Percentiles rank a stretch among this genome's conserved stretches.
Conservation (phyloP, 2,797 vertebrate genomes). For the Moxostoma hubbsi region DNA sequence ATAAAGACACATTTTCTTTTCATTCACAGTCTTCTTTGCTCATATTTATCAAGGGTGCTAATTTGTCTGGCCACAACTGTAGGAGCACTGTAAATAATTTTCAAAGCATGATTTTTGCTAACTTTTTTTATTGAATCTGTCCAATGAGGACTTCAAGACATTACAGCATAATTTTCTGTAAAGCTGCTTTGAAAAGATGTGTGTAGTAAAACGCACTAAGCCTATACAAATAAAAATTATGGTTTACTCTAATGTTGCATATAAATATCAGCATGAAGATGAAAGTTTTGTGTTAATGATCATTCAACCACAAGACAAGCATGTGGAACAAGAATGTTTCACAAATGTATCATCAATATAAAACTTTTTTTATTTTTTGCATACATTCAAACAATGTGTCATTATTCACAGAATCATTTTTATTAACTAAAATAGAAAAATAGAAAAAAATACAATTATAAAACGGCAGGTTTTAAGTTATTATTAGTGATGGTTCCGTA, state of each 20-base stretch:
- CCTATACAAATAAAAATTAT: too few species aligned
- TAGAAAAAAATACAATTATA: slow-evolving; percentile 60
- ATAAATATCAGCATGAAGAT: neutral
- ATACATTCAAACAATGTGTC: slow-evolving; percentile 56
- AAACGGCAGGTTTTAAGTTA: slow-evolving; percentile 31
- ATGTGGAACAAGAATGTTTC: neutral
- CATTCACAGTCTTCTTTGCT: too few species aligned
- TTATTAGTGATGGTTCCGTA: slow-evolving; percentile 10
- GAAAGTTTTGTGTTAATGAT: neutral
- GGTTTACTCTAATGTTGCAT: neutral
- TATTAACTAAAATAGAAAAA: slow-evolving; percentile 53
- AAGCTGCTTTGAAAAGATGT: too few species aligned
- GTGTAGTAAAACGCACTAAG: too few species aligned
- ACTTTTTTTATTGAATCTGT: too few species aligned
- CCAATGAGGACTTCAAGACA: too few species aligned
- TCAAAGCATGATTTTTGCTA: too few species aligned
- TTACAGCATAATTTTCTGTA: too few species aligned
- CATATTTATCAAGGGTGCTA: too few species aligned
- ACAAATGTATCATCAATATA: neutral
- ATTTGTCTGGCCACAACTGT: too few species aligned
- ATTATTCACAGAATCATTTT: slow-evolving; percentile 70
- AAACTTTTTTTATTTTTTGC: slow-evolving; percentile 50
- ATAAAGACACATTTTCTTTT: too few species aligned
- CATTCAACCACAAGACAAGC: neutral
- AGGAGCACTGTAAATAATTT: too few species aligned